Evolutionary conservation across 2,888 invertebrate genomes (phyloP).

Genomic region (Diplazon laetatorius): DNA sequence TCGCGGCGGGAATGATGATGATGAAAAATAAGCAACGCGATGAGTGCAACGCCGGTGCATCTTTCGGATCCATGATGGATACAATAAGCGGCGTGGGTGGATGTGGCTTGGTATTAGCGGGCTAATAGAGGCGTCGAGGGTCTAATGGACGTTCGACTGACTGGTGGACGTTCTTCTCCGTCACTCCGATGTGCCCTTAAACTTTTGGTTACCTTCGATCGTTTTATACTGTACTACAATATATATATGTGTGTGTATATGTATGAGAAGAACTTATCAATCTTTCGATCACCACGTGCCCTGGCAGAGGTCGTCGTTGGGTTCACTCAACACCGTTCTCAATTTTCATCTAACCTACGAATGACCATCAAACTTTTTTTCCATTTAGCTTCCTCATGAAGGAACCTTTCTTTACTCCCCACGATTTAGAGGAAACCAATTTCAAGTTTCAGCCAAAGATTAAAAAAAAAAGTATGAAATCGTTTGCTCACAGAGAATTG

Average conservation of each 20-base stretch:
- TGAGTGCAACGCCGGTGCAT: constrained; percentile 5
- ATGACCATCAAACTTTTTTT: constrained; percentile 25
- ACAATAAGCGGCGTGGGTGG: constrained; percentile 60
- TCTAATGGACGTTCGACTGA: constrained; percentile 63
- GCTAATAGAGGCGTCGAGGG: constrained; percentile 70
- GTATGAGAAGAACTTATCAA: constrained; percentile 66
- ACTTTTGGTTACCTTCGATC: constrained; percentile 18
- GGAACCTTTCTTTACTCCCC: not conserved
- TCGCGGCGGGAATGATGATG: constrained; percentile 23
- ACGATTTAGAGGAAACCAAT: too few relatives aligned
- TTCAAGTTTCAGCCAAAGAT: too few relatives aligned
- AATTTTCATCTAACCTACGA: constrained; percentile 50
- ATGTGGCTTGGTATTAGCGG: constrained; percentile 59
- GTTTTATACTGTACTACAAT: constrained; percentile 50
- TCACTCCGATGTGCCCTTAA: constrained; percentile 2
- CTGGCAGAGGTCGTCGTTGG: constrained; percentile 46
- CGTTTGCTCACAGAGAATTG: too few relatives aligned
- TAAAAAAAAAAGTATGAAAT: too few relatives aligned
- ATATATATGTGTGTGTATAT: constrained; percentile 3
- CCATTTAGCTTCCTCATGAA: constrained; percentile 12
- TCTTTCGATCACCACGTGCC: constrained; percentile 62
- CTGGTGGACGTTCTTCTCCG: constrained; percentile 28
- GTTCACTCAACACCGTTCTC: constrained; percentile 45
- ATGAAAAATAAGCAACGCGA: not conserved
- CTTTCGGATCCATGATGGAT: constrained; percentile 26